These are phyloP conservation scores for Cryptomyrus ogoouensis DNA, from an alignment of 2,113 vertebrate species.

Conservation along the genomic window DNA sequence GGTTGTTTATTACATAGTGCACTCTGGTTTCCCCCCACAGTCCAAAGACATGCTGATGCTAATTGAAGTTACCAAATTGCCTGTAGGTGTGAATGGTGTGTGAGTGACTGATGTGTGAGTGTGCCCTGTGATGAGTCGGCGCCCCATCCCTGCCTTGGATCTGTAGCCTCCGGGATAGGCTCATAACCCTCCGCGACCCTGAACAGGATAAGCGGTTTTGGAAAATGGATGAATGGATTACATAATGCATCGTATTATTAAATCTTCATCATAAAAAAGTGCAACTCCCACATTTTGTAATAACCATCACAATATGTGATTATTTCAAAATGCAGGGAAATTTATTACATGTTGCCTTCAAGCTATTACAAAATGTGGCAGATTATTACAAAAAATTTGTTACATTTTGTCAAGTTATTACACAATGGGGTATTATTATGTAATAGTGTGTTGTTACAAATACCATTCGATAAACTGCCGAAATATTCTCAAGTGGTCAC, in stretches of 20 bases:
- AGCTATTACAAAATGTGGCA: not conserved
- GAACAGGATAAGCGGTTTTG: too few relatives aligned
- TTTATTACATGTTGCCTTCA: not conserved
- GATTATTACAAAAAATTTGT: not conserved
- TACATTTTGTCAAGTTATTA: not conserved
- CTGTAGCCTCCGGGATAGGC: too few relatives aligned
- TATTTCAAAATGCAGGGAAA: not conserved
- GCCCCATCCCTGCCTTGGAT: too few relatives aligned
- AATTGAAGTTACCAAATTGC: too few relatives aligned
- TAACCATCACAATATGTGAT: not conserved
- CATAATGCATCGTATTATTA: not conserved
- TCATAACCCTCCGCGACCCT: too few relatives aligned
- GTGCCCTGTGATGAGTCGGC: too few relatives aligned
- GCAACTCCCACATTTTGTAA: not conserved
- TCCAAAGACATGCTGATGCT: too few relatives aligned
- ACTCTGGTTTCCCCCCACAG: too few relatives aligned
- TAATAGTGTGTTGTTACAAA: not conserved
- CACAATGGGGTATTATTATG: not conserved
- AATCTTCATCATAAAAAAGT: not conserved
- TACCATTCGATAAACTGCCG: not conserved
- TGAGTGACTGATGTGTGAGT: too few relatives aligned
- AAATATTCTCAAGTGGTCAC: not conserved
- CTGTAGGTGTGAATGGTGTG: too few relatives aligned
- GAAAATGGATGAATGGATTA: not conserved
- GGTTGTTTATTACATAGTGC: not conserved